A percentile compares a stretch with the other conserved stretches of the same genome.
These are phyloP conservation scores for Xyrichtys novacula DNA, from an alignment of 2,797 vertebrate genomes.

Conservation along the genomic window DNA sequence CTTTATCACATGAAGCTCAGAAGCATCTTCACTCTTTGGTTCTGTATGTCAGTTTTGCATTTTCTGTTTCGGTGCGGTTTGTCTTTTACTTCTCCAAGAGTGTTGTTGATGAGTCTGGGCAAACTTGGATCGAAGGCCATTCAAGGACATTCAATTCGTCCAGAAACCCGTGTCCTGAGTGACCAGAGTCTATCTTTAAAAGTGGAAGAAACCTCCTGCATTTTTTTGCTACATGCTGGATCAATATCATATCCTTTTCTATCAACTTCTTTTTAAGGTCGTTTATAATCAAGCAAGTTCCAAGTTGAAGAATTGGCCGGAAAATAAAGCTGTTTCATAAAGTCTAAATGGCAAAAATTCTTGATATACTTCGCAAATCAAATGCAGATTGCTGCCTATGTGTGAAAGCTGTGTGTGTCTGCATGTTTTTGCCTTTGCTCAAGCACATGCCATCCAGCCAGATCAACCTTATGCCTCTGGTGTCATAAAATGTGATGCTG, in stretches of 20 bases:
- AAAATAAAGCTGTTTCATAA: not conserved
- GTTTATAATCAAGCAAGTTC: conserved; percentile 35
- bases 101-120: conserved; percentile 5
- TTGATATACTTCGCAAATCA: conserved; percentile 29
- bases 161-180: conserved; percentile 34
- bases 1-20: too few species aligned
- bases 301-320: conserved; percentile 1
- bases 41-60: not conserved
- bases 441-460: conserved; percentile 36
- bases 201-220: conserved; percentile 37
- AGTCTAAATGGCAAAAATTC: conserved; percentile 28
- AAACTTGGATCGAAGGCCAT: conserved; percentile 30
- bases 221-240: conserved; percentile 29
- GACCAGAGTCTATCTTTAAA: conserved; percentile 28
- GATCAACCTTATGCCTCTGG: conserved; percentile 63
- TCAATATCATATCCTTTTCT: conserved; percentile 29
- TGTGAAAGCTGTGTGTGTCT: not conserved
- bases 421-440: conserved; percentile 9
- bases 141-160: conserved; percentile 42
- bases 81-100: not conserved
- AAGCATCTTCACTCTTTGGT: too few species aligned
- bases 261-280: conserved; percentile 31
- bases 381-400: conserved; percentile 19
- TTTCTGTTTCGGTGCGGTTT: not conserved
- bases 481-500: conserved; percentile 72